Evolutionary conservation across 2,797 vertebrate genomes (phyloP).

Genomic region (Aselliscus stoliczkanus): DNA sequence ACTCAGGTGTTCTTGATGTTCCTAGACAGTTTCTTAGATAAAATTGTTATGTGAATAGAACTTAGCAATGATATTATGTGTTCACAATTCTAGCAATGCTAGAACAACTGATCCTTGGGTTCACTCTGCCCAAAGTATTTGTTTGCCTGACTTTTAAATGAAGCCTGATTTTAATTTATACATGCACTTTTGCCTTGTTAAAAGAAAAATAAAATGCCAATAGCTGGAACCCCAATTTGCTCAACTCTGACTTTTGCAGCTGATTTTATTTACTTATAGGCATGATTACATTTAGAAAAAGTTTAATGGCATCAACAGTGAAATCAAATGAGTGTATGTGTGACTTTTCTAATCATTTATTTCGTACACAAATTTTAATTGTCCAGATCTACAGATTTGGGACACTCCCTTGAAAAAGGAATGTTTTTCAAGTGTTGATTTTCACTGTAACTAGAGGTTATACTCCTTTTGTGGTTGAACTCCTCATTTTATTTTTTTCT

Average conservation of each 20-base stretch:
- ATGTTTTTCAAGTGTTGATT: background rate
- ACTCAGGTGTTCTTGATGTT: background rate
- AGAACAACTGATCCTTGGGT: background rate
- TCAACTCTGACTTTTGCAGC: background rate
- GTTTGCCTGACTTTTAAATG: background rate
- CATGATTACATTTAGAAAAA: constrained; percentile 27
- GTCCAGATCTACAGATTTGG: background rate
- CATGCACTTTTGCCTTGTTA: background rate
- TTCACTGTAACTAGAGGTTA: background rate
- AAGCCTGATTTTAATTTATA: constrained; percentile 11
- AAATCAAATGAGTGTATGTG: constrained; percentile 21
- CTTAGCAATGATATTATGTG: background rate
- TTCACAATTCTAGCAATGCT: background rate
- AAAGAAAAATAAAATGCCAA: background rate
- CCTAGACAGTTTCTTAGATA: background rate
- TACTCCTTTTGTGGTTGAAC: background rate
- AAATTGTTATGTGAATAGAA: background rate
- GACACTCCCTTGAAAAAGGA: background rate
- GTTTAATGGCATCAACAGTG: background rate
- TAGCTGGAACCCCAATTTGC: background rate
- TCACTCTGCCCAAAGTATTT: background rate
- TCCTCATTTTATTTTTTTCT: constrained; percentile 13
- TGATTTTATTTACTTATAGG: constrained; percentile 32
- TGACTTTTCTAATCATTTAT: constrained; percentile 15
- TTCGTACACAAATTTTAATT: constrained; percentile 24